These are phyloP conservation scores for Rhagoletis zephyria DNA, from an alignment of 1,140 invertebrate species.

Conservation along the genomic window DNA sequence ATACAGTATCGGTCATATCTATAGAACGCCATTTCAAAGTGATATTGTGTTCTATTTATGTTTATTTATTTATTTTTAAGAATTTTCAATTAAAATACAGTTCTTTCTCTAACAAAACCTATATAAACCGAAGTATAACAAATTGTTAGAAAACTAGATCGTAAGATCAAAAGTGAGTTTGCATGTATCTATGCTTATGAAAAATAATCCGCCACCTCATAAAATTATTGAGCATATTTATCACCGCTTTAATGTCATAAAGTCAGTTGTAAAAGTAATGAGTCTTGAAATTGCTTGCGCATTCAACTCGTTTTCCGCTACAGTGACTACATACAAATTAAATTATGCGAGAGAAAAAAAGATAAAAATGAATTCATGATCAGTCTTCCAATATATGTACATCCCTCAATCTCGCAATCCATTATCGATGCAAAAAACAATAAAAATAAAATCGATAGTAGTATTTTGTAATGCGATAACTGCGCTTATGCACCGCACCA, in stretches of 20 bases:
- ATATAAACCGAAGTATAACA: no score
- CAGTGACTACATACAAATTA: background rate
- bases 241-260: background rate
- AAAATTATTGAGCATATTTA: no score
- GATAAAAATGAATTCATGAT: background rate
- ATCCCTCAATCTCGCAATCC: background rate
- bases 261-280: background rate
- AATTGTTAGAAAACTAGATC: no score
- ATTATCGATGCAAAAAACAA: background rate
- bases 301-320: constrained; percentile 14
- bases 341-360: background rate
- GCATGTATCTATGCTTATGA: background rate
- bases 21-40: no score
- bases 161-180: no score
- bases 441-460: background rate
- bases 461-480: background rate
- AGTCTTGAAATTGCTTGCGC: constrained; percentile 17
- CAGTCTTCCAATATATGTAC: background rate
- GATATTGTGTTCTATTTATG: no score
- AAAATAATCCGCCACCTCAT: background rate
- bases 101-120: no score
- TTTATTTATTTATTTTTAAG: no score
- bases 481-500: background rate
- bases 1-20: no score
- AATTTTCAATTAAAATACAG: no score